Evolutionary conservation across 1,140 invertebrate species (phyloP).

Genomic region (Panulirus ornatus): DNA sequence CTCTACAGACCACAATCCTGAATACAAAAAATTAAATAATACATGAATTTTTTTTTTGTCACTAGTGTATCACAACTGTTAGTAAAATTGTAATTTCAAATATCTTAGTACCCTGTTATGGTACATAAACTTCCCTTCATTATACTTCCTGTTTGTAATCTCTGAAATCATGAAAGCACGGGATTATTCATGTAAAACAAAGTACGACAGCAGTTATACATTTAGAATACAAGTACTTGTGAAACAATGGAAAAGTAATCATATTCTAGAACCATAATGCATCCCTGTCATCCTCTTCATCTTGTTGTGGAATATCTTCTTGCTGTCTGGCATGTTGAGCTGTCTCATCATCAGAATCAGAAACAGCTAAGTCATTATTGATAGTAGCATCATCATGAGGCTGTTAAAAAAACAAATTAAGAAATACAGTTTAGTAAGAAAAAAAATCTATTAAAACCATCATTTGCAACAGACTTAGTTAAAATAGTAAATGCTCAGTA

Average conservation of each 20-base stretch:
- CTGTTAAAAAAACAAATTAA: conserved; percentile 3
- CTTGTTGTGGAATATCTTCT: neutral
- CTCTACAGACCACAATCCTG: too few species aligned
- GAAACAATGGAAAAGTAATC: neutral
- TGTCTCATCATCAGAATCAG: conserved; percentile 78
- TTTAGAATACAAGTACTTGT: neutral
- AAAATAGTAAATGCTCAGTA: too few species aligned
- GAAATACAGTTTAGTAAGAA: too few species aligned
- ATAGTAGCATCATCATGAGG: conserved; percentile 73
- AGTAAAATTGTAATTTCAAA: neutral
- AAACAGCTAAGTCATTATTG: conserved; percentile 78
- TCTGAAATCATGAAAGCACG: too few species aligned
- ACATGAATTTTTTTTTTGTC: too few species aligned
- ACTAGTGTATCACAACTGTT: neutral
- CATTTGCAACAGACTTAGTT: too few species aligned
- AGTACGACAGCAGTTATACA: too few species aligned
- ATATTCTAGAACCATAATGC: conserved; percentile 52
- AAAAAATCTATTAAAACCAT: too few species aligned
- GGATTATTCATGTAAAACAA: too few species aligned
- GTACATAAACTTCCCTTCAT: neutral
- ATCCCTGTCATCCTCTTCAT: conserved; percentile 60
- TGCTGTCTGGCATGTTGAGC: conserved; percentile 43
- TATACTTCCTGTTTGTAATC: too few species aligned
- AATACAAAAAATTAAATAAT: too few species aligned
- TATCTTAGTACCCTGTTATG: neutral